Percentiles rank a stretch among this genome's conserved stretches.
Evolutionary conservation across 2,888 invertebrate genomes (phyloP).

Genomic region (Caradrina clavipalpis): DNA sequence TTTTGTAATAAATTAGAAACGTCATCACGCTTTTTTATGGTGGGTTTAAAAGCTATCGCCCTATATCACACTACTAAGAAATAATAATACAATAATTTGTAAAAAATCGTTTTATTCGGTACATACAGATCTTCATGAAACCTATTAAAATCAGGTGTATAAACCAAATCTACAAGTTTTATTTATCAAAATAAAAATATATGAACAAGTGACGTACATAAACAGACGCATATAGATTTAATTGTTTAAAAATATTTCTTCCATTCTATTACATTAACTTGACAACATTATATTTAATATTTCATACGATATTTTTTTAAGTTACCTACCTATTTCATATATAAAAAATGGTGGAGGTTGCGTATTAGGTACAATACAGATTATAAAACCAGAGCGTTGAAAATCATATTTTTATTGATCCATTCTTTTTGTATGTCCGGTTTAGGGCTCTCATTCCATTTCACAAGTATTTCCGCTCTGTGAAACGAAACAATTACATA

Average conservation of each 20-base stretch:
- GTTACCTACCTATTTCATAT: not conserved
- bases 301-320: not conserved
- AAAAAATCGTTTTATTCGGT: constrained; percentile 21
- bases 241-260: constrained; percentile 5
- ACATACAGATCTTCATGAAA: not conserved
- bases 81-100: constrained; percentile 6
- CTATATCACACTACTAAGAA: too few relatives aligned
- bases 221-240: not conserved
- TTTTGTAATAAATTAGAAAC: too few relatives aligned
- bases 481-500: constrained; percentile 16
- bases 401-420: constrained; percentile 50
- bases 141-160: not conserved
- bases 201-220: not conserved
- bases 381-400: not conserved
- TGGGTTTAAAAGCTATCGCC: too few relatives aligned
- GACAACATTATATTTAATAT: too few relatives aligned
- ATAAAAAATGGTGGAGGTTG: not conserved
- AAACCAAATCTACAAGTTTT: not conserved
- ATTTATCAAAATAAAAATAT: not conserved
- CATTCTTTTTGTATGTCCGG: constrained; percentile 58
- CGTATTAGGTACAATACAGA: not conserved
- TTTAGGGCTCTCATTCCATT: constrained; percentile 65
- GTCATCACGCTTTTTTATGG: too few relatives aligned
- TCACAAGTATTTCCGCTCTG: constrained; percentile 68
- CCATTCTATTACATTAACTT: too few relatives aligned